Percentiles rank a stretch among this genome's conserved stretches.
Conservation (phyloP, 2,113 vertebrate genomes). For the Chaetodon auriga region DNA sequence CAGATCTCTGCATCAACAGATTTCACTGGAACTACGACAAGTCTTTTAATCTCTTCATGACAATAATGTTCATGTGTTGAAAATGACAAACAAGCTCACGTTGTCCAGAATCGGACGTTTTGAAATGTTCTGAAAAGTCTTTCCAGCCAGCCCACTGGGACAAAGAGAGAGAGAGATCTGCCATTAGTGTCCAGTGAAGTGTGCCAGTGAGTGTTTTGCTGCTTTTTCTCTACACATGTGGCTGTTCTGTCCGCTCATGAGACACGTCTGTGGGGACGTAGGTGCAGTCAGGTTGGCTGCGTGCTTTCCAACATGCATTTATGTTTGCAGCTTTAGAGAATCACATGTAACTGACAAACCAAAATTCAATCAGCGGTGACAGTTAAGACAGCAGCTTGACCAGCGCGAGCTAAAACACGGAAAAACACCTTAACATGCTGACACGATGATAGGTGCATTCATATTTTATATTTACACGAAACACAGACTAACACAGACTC, state of each 20-base stretch:
- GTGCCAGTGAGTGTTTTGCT: constrained; percentile 69
- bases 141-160: constrained; percentile 35
- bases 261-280: constrained; percentile 53
- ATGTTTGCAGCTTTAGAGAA: constrained; percentile 9
- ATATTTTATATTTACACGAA: constrained; percentile 49
- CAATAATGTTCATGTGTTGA: not conserved
- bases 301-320: constrained; percentile 13
- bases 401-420: not conserved
- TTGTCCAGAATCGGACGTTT: not conserved
- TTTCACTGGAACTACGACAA: not conserved
- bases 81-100: not conserved
- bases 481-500: not conserved
- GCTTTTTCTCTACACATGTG: constrained; percentile 54
- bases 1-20: not conserved
- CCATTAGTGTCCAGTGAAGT: constrained; percentile 60
- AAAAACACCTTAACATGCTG: constrained; percentile 3
- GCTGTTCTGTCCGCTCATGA: constrained; percentile 31
- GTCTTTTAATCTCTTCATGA: not conserved
- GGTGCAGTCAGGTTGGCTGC: not conserved
- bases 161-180: constrained; percentile 10
- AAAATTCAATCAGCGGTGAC: not conserved
- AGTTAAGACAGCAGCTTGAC: constrained; percentile 8
- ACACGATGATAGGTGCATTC: constrained; percentile 15
- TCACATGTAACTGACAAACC: not conserved
- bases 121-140: not conserved